phyloP scores from a whole-genome alignment of 2,113 vertebrate species.

The Copsychus sechellarum region DNA sequence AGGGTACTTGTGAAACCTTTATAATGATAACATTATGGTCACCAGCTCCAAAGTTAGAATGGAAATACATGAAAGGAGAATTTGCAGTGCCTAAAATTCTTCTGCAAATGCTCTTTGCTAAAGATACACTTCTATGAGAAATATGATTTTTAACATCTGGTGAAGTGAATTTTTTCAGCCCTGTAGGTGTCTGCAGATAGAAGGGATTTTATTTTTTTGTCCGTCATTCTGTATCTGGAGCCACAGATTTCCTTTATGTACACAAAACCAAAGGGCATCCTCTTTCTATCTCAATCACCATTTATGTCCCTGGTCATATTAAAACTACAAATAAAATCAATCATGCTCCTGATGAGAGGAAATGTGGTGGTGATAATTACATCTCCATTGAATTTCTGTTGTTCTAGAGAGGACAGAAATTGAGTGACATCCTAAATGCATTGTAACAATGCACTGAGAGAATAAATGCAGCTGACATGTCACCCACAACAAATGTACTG shows the following conservation, averaged over 20 bases:
- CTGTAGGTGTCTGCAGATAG: neutral
- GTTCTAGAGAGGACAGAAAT: neutral
- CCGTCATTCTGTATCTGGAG: neutral
- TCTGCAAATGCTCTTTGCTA: neutral
- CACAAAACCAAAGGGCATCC: neutral
- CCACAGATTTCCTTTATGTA: neutral
- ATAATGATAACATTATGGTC: neutral
- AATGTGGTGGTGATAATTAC: neutral
- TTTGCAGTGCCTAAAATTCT: neutral
- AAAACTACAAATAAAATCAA: conserved; percentile 5
- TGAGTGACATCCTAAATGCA: neutral
- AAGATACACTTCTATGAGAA: neutral
- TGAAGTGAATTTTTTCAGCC: neutral
- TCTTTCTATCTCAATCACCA: conserved; percentile 6
- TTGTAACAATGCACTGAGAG: neutral
- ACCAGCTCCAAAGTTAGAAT: neutral
- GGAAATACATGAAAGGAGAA: neutral
- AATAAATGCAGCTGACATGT: neutral
- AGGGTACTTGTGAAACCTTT: neutral
- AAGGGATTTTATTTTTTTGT: neutral
- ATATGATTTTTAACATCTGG: neutral
- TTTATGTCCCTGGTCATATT: neutral
- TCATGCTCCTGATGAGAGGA: conserved; percentile 11
- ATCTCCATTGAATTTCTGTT: conserved; percentile 36
- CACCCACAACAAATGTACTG: neutral